Base-by-base conservation (phyloP, 2,888 invertebrate species). In the Hypercompe scribonia region DNA sequence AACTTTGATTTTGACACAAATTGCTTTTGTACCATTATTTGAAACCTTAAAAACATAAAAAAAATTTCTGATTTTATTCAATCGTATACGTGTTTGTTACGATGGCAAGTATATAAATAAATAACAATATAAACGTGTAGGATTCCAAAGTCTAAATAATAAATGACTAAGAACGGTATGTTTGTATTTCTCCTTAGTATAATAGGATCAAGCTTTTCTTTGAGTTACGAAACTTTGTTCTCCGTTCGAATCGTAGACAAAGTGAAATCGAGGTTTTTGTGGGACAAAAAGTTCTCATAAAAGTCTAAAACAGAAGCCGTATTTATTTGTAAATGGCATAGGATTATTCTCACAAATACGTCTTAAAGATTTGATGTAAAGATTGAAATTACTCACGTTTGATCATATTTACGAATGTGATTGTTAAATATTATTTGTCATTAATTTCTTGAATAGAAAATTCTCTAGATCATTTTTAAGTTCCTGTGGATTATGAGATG, bases 211-310 rank as follows among this genome's bases (percentile, higher is more conserved):
- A 71, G 50, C 42, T 54, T 54, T 71, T 42, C 65, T 58, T 58
- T 71, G n/a, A 71, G 39, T 50, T 71, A 24, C 36, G 24, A 28
- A 68, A 72, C 72, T 72, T 72, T 72, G 13, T 42, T 28, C 34
- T 67, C n/a, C 50, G 72, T 68, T 50, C 64, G 39, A 68, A 68
- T 65, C 36, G 64, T 46, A 68, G 50, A 72, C 72, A 64, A 64
- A 68, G 68, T 72, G 39, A 72, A 65, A 68, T 68, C 50, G 68
- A 36, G 67, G 64, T 31, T 72, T 68, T 67, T 36, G 39, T 68
- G 64, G 34, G 7, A 61, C 28, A 54, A 68, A 72, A 67, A 46
- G 34, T 64, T 68, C 33, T 50, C 64, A 36, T 68, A 58, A 33
- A 66, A 61, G 42, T 71, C 46, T 61, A 18, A 61, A 42, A 34